phyloP scores from a whole-genome alignment of 1,140 invertebrate species.

The Drosophila sp. region DNA sequence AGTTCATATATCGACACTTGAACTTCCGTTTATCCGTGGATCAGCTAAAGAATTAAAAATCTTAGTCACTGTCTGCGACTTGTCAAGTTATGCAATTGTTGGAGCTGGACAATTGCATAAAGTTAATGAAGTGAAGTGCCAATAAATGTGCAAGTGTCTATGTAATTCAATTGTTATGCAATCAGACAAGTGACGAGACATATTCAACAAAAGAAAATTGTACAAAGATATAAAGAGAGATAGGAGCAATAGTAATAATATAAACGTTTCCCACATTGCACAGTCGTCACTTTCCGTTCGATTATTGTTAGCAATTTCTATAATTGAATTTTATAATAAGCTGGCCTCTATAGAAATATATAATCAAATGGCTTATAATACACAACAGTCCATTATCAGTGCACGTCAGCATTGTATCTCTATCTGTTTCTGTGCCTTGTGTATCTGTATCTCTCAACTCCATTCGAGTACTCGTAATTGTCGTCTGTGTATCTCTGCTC shows the following conservation, averaged over 20 bases:
- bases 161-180: constrained; percentile 63
- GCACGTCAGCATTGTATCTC: constrained; percentile 35
- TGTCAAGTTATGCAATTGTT: constrained; percentile 18
- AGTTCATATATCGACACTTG: constrained; percentile 16
- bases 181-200: constrained; percentile 45
- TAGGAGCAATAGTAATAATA: background rate
- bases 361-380: constrained; percentile 50
- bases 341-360: constrained; percentile 25
- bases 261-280: constrained; percentile 50
- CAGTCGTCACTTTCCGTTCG: constrained; percentile 40
- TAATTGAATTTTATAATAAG: constrained; percentile 61
- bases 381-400: constrained; percentile 38
- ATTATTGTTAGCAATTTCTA: constrained; percentile 54
- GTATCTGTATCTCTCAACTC: constrained; percentile 15
- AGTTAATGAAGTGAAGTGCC: constrained; percentile 50
- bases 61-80: background rate
- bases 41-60: constrained; percentile 1
- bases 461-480: constrained; percentile 24
- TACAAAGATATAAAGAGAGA: background rate
- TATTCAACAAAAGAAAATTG: constrained; percentile 35
- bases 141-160: constrained; percentile 49
- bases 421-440: constrained; percentile 7
- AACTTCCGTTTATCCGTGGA: constrained; percentile 7
- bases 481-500: constrained; percentile 24
- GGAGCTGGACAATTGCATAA: constrained; percentile 45